A percentile compares a stretch with the other conserved stretches of the same genome.
These are phyloP conservation scores for Nasonia oneida DNA, from an alignment of 2,888 invertebrate genomes.

Conservation along the genomic window DNA sequence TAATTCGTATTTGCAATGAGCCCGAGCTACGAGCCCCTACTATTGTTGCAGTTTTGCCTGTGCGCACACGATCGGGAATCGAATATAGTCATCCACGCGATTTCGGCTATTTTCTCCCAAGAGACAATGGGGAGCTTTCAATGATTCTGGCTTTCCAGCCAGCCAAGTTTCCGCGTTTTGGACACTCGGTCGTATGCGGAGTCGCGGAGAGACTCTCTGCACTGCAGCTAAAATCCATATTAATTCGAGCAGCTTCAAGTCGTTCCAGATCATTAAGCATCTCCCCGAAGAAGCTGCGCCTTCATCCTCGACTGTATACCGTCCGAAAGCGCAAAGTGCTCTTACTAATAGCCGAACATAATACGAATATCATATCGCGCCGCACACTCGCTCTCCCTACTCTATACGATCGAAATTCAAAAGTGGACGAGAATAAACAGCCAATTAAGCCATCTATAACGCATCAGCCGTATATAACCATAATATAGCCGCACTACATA, in stretches of 20 bases:
- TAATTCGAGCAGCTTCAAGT: background rate
- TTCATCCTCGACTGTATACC: background rate
- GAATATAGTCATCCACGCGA: background rate
- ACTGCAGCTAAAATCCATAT: background rate
- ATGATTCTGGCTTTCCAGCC: background rate
- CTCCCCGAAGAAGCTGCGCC: background rate
- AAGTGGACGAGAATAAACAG: background rate
- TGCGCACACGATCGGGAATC: background rate
- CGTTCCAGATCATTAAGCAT: conserved; percentile 9
- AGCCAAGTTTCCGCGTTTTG: background rate
- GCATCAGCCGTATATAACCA: background rate
- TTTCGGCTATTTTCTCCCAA: background rate
- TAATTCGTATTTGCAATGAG: conserved; percentile 35
- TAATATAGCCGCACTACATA: background rate
- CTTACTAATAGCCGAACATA: background rate
- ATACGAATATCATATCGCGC: too few relatives aligned
- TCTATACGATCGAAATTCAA: too few relatives aligned
- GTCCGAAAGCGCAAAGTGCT: background rate
- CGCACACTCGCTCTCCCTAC: too few relatives aligned
- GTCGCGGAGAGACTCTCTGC: background rate
- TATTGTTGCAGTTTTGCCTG: background rate
- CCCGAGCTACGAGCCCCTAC: background rate
- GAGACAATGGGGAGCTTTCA: background rate
- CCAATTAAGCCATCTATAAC: background rate
- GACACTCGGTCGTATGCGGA: background rate